Percentiles rank a stretch among this genome's conserved stretches.
phyloP scores from a whole-genome alignment of 2,888 invertebrate species.

The Ferrisia virgata region DNA sequence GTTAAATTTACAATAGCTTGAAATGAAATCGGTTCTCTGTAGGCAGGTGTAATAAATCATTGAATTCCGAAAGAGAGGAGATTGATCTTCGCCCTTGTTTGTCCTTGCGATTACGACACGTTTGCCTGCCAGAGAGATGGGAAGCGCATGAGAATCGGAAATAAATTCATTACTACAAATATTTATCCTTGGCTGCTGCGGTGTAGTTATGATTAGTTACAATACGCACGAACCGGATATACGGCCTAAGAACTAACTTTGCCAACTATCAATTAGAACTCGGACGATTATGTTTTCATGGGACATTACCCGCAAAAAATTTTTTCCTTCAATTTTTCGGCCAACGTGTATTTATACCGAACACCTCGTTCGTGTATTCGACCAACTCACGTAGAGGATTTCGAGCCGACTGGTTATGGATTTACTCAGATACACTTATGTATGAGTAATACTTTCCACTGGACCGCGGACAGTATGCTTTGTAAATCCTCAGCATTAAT shows the following conservation, averaged over 20 bases:
- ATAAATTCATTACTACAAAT: constrained; percentile 42
- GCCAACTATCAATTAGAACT: constrained; percentile 14
- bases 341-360: background rate
- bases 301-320: constrained; percentile 8
- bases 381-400: too few relatives aligned
- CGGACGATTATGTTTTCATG: constrained; percentile 14
- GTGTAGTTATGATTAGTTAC: constrained; percentile 23
- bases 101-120: constrained; percentile 34
- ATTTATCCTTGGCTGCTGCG: constrained; percentile 39
- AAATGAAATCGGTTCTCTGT: constrained; percentile 30
- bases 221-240: constrained; percentile 21
- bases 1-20: constrained; percentile 38
- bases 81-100: constrained; percentile 42
- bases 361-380: background rate
- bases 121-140: background rate
- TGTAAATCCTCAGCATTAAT: too few relatives aligned
- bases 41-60: constrained; percentile 43
- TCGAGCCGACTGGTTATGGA: background rate
- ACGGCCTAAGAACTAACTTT: constrained; percentile 20
- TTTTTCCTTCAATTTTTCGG: background rate
- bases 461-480: too few relatives aligned
- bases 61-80: constrained; percentile 38
- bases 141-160: constrained; percentile 34
- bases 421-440: too few relatives aligned
- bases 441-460: too few relatives aligned